Conservation (phyloP, 2,888 invertebrate genomes). For the Chesias legatella region DNA sequence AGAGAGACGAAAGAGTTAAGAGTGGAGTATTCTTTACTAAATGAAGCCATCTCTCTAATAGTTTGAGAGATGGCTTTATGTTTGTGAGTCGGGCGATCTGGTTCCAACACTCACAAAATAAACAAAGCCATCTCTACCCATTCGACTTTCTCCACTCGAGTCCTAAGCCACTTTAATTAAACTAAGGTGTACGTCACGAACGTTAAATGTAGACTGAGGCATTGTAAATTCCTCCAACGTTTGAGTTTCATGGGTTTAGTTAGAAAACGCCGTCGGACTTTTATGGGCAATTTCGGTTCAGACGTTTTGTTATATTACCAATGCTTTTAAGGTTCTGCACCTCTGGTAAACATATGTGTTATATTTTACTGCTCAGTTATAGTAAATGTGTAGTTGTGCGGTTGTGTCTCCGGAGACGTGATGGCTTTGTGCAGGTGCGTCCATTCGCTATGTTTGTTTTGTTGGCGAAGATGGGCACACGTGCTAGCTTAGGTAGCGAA, state of each 20-base stretch:
- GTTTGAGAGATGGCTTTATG: too few species aligned
- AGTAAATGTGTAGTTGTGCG: constrained; percentile 69
- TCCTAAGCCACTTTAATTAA: constrained; percentile 71
- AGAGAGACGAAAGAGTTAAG: too few species aligned
- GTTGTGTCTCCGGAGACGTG: constrained; percentile 50
- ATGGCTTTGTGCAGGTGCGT: constrained; percentile 24
- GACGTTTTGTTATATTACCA: constrained; percentile 81
- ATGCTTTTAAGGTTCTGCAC: constrained; percentile 80
- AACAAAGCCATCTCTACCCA: background rate
- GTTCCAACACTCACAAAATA: too few species aligned
- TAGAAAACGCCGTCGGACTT: constrained; percentile 78
- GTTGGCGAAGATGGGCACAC: background rate
- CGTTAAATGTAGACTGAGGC: constrained; percentile 74
- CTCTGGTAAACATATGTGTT: constrained; percentile 77
- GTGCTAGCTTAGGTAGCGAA: too few species aligned
- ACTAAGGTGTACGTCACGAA: constrained; percentile 71
- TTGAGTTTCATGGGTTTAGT: constrained; percentile 80
- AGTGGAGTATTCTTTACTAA: too few species aligned
- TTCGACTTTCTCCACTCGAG: constrained; percentile 8
- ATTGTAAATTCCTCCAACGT: constrained; percentile 77
- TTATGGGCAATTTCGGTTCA: constrained; percentile 81
- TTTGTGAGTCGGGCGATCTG: too few species aligned
- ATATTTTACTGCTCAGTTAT: constrained; percentile 72
- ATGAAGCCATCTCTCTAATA: background rate
- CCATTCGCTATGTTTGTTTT: background rate